These are phyloP conservation scores for Hoplias malabaricus DNA, from an alignment of 2,113 vertebrate genomes.

Conservation along the genomic window DNA sequence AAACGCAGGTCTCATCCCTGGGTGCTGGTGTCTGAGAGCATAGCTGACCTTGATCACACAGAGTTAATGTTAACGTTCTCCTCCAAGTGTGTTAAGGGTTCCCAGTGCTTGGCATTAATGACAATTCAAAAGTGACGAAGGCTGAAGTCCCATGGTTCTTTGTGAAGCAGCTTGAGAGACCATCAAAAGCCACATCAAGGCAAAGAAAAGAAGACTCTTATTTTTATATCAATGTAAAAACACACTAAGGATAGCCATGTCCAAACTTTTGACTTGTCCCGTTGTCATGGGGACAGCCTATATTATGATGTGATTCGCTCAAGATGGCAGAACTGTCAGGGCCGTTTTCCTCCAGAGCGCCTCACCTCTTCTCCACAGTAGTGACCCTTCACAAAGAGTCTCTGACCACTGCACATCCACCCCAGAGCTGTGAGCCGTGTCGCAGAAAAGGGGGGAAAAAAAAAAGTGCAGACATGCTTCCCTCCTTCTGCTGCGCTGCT, in stretches of 20 bases:
- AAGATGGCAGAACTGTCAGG: slow-evolving; percentile 74
- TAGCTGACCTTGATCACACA: too few relatives aligned
- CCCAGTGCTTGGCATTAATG: too few relatives aligned
- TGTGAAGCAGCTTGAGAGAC: too few relatives aligned
- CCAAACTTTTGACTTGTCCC: slow-evolving; percentile 51
- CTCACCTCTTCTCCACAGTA: slow-evolving; percentile 68
- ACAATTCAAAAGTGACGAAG: too few relatives aligned
- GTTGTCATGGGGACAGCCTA: slow-evolving; percentile 1
- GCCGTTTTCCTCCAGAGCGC: slow-evolving; percentile 70
- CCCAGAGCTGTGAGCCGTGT: slow-evolving; percentile 79
- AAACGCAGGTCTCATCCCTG: too few relatives aligned
- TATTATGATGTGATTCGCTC: slow-evolving; percentile 80
- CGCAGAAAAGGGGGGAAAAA: slow-evolving; percentile 71
- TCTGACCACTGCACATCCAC: neutral
- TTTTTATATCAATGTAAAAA: neutral
- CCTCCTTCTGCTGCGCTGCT: slow-evolving; percentile 65
- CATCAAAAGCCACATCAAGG: too few relatives aligned
- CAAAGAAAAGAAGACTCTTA: too few relatives aligned
- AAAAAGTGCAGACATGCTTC: slow-evolving; percentile 75
- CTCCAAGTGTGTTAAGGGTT: too few relatives aligned
- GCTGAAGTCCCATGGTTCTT: too few relatives aligned
- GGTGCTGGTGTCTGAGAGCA: too few relatives aligned
- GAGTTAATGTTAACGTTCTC: too few relatives aligned
- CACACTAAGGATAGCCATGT: neutral
- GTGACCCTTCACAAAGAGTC: slow-evolving; percentile 68